Conservation (phyloP, 2,888 invertebrate species). For the Ctenicera cuprea region DNA sequence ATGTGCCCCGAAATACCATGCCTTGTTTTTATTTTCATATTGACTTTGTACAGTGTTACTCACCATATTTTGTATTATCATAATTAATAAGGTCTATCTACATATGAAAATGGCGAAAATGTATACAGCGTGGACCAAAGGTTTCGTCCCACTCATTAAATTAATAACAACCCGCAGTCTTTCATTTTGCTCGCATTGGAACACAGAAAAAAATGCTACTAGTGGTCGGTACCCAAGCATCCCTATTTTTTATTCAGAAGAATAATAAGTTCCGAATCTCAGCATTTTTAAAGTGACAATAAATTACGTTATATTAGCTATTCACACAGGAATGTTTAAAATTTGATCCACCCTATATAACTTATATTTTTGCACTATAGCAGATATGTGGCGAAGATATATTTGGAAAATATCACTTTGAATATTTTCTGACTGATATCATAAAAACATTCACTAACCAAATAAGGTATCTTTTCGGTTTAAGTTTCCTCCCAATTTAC, state of each 20-base stretch:
- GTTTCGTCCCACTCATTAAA: not conserved
- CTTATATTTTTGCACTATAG: constrained; percentile 3
- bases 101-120: not conserved
- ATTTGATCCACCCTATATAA: constrained; percentile 11
- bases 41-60: constrained; percentile 39
- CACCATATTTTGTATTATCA: not conserved
- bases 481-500: too few relatives aligned
- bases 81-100: constrained; percentile 10
- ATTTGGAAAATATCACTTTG: constrained; percentile 10
- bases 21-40: constrained; percentile 55
- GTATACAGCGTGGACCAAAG: constrained; percentile 11
- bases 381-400: constrained; percentile 10
- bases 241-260: too few relatives aligned
- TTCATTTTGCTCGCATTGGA: too few relatives aligned
- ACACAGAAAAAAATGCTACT: too few relatives aligned
- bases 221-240: too few relatives aligned
- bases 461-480: not conserved
- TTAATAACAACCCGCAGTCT: too few relatives aligned
- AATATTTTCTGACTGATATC: not conserved
- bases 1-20: constrained; percentile 62
- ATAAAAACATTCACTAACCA: not conserved
- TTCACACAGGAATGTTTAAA: not conserved
- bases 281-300: too few relatives aligned
- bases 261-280: too few relatives aligned
- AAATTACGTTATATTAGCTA: too few relatives aligned